A percentile compares a stretch with the other conserved stretches of the same genome.
Evolutionary conservation across 2,888 invertebrate genomes (phyloP).

Genomic region (Phymatocera aterrima): DNA sequence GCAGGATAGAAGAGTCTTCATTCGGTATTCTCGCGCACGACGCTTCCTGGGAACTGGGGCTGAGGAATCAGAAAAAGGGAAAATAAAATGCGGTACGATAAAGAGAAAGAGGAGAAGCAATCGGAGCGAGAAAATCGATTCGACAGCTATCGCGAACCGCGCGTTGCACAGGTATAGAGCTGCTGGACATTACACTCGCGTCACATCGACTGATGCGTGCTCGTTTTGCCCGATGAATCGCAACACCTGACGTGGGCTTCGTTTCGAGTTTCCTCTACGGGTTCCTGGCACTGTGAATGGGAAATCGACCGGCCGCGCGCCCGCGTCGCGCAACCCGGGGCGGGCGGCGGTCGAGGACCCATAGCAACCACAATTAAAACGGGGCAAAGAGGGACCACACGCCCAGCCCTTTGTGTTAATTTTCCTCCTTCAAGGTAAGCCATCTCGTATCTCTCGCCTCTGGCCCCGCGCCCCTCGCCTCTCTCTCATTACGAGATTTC

Average conservation of each 20-base stretch:
- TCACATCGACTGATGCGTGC: background rate
- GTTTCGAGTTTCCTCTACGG: no score
- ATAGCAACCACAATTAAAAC: conserved; percentile 5
- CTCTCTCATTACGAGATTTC: conserved; percentile 32
- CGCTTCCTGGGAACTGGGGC: no score
- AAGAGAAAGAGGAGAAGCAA: background rate
- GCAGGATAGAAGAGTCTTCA: no score
- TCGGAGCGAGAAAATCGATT: conserved; percentile 13
- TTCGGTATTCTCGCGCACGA: no score
- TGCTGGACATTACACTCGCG: conserved; percentile 12
- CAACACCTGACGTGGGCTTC: background rate
- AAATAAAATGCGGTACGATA: background rate
- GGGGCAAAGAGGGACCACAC: background rate
- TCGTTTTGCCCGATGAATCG: background rate
- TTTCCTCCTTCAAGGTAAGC: background rate
- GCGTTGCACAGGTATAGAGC: background rate
- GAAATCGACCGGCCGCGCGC: background rate
- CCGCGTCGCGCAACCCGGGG: no score
- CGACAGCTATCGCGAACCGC: background rate
- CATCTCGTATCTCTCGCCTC: background rate
- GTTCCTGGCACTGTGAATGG: background rate
- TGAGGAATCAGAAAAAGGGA: background rate
- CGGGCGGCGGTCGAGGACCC: no score
- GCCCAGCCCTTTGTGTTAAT: conserved; percentile 34
- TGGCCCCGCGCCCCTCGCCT: background rate